Conservation (phyloP, 2,797 vertebrate species). For the Sardinella longiceps region DNA sequence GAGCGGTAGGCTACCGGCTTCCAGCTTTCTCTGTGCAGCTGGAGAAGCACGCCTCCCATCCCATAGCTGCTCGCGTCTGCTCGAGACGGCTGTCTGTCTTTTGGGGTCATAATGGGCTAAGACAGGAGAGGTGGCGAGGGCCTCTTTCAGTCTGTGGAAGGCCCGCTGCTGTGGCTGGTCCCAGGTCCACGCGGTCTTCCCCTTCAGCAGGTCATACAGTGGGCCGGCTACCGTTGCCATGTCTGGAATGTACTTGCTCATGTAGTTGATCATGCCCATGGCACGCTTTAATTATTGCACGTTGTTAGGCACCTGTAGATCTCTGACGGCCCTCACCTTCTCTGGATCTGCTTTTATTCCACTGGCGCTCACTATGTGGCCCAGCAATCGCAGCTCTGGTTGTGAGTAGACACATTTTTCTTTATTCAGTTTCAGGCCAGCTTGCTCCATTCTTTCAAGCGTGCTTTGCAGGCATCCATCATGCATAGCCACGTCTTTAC, state of each 20-base stretch:
- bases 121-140: not conserved
- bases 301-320: not conserved
- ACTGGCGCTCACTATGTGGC: not conserved
- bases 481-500: not conserved
- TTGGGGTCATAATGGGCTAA: not conserved
- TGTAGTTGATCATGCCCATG: not conserved
- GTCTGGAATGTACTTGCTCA: constrained; percentile 8
- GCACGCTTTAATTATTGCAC: not conserved
- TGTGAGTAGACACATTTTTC: not conserved
- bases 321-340: not conserved
- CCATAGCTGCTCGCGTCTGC: constrained; percentile 20
- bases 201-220: not conserved
- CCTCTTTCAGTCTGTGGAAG: not conserved
- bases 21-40: constrained; percentile 1
- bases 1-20: constrained; percentile 9
- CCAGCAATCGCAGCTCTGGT: not conserved
- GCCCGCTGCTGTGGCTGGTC: constrained; percentile 2
- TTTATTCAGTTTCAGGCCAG: not conserved
- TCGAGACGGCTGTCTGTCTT: not conserved
- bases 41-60: not conserved
- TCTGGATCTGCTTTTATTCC: not conserved
- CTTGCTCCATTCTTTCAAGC: not conserved
- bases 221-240: not conserved
- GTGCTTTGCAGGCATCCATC: not conserved
- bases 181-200: not conserved